Base-by-base conservation (phyloP, 1,140 invertebrate genomes). In the Pseudachorutes palmiensis region DNA sequence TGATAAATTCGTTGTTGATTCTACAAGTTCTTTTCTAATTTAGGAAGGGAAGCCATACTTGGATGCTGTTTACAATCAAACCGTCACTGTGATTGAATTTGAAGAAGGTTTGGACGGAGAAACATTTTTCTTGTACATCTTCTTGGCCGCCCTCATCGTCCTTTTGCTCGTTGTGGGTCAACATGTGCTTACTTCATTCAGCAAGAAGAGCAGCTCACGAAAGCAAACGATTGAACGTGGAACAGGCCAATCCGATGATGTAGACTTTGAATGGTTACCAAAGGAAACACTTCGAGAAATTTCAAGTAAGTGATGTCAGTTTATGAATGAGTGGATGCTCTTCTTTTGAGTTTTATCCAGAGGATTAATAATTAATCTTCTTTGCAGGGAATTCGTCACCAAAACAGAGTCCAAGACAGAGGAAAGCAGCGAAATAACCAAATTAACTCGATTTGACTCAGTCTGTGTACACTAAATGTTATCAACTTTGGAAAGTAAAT, bases 231-330 rank as follows among this genome's bases (percentile, higher is more conserved):
- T 74, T 33, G 72, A 74, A 67, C 74, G 45, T 75, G 82, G 64
- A 80, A 74, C 93, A 28, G 86, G 87, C 65, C 94, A 93, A 75
- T 91, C 89, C 45, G 87, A 90, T 74, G 92, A 94, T 80, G 90
- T 99, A 32, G 96, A 99, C 80, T 98, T 94, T 76, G 94, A 98
- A 71, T 99, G 97, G 96, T 80, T 99, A 74, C 96, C 96, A 65
- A 88, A 90, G 76, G 90, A 94, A 79, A 89, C 90, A 74, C 83
- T 94, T 36, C 57, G 65, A 29, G 86, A 87, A 55, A 84, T 84
- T 77, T 80, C 91, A 65, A 90, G 89, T 91, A 83, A 87, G 89
- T 32, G 26, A 9, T 48, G n/a, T 45, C 19, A 12, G 12, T 60
- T 14, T 12, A 30, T 28, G 32, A 26, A 60, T 12, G 26, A 57